Base-by-base conservation (phyloP, 2,113 vertebrate genomes). In the Calypte anna region DNA sequence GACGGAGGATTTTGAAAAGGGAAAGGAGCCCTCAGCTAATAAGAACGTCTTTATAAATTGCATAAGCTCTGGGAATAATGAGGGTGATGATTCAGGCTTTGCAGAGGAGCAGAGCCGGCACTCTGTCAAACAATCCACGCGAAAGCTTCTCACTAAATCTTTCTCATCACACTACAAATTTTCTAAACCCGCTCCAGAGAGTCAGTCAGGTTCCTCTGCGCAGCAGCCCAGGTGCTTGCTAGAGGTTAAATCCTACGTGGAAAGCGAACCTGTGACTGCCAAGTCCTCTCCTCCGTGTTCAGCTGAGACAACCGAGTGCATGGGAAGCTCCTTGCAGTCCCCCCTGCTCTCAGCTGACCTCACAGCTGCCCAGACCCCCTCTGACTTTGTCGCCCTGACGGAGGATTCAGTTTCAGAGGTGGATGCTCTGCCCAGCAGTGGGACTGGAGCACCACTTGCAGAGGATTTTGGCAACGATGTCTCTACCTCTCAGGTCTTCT, bases 41-140 rank as follows among this genome's bases (percentile, higher is more conserved):
- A 99, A 99, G 72, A 99, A 98, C 27, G 98, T 99, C 61, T 99
- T 99, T 61, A 99, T 99, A 88, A 99, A 99, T 91, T 99, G 99
- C 92, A 98, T 99, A 90, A 98, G 99, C 97, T 99, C 99, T 11
- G 98, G 98, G 54, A 98, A 98, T 80, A 99, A 98, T 18, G 99
- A 99, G 70, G 98, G 98, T 1, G 99, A 99, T 12, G 99, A 99
- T 94, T 99, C 99, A 1, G 99, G 99, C 38, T 99, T 99, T 94
- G 97, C 98, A 2, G 99, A 99, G 68, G 99, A 99, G 76, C 98
- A 97, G 87, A 98, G 97, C 70, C 98, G 96, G 6, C 94, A 84
- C 10, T 98, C 98, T 10, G 97, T 98, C 72, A 98, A 98, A 58
- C 98, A 98, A 55, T 97, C 98, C 66, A 98, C 98, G 15, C 98